These are phyloP conservation scores for Daphoenositta chrysoptera DNA, from an alignment of 2,113 vertebrate species.

Conservation along the genomic window DNA sequence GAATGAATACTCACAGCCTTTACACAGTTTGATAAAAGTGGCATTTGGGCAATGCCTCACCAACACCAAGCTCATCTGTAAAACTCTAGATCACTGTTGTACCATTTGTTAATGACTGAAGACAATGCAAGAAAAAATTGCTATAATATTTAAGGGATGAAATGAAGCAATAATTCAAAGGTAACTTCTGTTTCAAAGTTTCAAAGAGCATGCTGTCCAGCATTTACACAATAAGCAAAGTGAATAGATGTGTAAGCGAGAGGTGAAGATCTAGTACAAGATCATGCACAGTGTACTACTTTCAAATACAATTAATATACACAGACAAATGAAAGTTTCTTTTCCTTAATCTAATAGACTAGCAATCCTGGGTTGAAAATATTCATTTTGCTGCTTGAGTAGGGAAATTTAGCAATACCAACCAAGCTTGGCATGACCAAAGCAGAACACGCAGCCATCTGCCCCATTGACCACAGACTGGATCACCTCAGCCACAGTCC, in stretches of 20 bases:
- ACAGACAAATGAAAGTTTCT: neutral
- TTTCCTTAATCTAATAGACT: neutral
- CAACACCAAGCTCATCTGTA: neutral
- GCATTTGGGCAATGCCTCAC: neutral
- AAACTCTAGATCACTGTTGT: neutral
- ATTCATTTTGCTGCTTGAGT: neutral
- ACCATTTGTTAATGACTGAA: neutral
- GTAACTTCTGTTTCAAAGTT: neutral
- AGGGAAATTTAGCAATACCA: conserved; percentile 62
- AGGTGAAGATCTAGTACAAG: neutral
- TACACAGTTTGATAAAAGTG: neutral
- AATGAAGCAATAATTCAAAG: neutral
- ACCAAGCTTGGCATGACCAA: conserved; percentile 97
- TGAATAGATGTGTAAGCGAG: neutral
- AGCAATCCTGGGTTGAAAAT: neutral
- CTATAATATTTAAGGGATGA: neutral
- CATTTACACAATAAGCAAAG: neutral
- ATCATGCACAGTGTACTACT: neutral
- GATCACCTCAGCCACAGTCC: conserved; percentile 96
- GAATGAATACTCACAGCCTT: neutral
- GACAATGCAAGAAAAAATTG: neutral
- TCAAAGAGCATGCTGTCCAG: neutral
- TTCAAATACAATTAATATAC: neutral
- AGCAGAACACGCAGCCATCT: conserved; percentile 98
- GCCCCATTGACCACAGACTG: conserved; percentile 98